These are phyloP conservation scores for Arctopsyche grandis DNA, from an alignment of 1,140 invertebrate species.

Conservation along the genomic window DNA sequence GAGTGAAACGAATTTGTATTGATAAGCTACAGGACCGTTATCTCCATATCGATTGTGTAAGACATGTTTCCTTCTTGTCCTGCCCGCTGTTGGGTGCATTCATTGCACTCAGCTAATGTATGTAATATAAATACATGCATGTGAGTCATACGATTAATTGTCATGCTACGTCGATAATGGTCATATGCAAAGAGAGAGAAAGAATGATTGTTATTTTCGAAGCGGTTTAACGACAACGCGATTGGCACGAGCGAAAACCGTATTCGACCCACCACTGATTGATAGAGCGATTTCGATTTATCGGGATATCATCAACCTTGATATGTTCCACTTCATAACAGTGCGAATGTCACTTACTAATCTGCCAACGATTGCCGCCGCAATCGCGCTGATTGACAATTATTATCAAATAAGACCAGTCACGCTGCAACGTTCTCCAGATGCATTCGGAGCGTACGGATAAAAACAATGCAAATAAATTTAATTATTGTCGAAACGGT, in stretches of 20 bases:
- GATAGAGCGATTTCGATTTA: constrained; percentile 9
- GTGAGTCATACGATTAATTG: constrained; percentile 24
- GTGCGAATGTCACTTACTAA: not conserved
- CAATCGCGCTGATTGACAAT: constrained; percentile 8
- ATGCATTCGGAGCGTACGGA: not conserved
- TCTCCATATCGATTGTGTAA: constrained; percentile 11
- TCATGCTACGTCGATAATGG: not conserved
- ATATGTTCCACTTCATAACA: constrained; percentile 19
- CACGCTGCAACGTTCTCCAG: constrained; percentile 8
- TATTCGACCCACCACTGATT: too few relatives aligned
- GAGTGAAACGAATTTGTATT: not conserved
- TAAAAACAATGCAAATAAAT: not conserved
- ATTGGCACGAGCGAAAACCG: too few relatives aligned
- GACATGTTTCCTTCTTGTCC: constrained; percentile 9
- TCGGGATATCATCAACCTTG: not conserved
- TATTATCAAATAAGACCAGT: not conserved
- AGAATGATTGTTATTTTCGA: not conserved
- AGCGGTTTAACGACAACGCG: too few relatives aligned
- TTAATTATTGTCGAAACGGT: constrained; percentile 12
- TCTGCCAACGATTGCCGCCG: not conserved
- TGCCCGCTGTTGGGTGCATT: not conserved
- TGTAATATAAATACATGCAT: not conserved
- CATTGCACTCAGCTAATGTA: not conserved
- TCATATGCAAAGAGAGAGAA: not conserved
- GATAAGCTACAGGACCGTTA: not conserved